Base-by-base conservation (phyloP, 2,797 vertebrate genomes). In the Peromyscus aztecus region DNA sequence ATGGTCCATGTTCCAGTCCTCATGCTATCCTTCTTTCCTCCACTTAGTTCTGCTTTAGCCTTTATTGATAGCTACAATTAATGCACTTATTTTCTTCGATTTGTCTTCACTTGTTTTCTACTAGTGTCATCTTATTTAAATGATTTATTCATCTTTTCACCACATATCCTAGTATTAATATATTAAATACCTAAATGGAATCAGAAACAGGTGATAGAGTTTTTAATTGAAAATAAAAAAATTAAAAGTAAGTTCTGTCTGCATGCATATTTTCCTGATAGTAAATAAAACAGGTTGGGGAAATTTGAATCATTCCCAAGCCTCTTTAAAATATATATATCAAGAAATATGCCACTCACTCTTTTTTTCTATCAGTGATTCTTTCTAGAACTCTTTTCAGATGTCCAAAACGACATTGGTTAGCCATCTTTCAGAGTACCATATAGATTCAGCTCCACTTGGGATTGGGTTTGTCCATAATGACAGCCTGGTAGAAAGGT, bases 371-470 rank as follows among this genome's bases (percentile, higher is more conserved):
- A 91, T 90, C 55, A 89, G 37, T 65, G 37, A 73, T 84, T 85
- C 55, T 87, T 92, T 89, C 75, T 78, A 77, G 52, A 81, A 34
- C 43, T 80, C 61, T 94, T 55, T 84, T 49, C 63, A 94, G 63
- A 84, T 73, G 52, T 80, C 75, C 77, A 77, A 97, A 97, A 96
- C 59, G 43, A 82, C 23, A 94, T 73, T 78, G 77, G 59, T 57
- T 89, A 94, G 52, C 55, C 77, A 80, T 49, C 37, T 65, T 76
- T 82, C 6, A 91, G 52, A 90, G 27, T 57, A 87, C 87, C 43
- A 90, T 31, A 40, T 75, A 94, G 65, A 97, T 65, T 69, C 83
- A 96, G 69, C 40, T 80, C 83, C 52, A 94, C n/a, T 91, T 86
- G 65, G 81, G 37, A 90, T 0, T 87, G 67, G 87, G 81, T 84